Base-by-base conservation (phyloP, 1,140 invertebrate genomes). In the Lycorma delicatula region DNA sequence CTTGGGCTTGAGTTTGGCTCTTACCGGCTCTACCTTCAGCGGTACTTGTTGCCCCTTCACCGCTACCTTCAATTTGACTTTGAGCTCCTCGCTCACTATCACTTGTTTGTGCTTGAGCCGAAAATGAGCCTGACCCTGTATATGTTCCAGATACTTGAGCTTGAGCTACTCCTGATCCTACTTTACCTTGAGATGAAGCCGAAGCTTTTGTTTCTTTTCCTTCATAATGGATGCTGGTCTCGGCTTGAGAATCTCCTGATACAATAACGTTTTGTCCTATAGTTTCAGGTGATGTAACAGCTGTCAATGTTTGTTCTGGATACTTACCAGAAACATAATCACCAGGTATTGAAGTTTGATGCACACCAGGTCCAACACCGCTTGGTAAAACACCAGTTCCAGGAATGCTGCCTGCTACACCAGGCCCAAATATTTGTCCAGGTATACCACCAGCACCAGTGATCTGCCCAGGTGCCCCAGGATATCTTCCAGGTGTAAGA, bases 61-160 rank as follows among this genome's bases (percentile, higher is more conserved):
- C 81, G 41, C 81, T 81, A n/a, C 86, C 86, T 54, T 77, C 79
- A 2, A 90, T 80, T 74, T 86, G 80, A 54, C 79, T 77, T 66
- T 85, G 81, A 1, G 85, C 85, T 54, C 83, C 83, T 68, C 85
- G 82, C 59, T 82, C 81, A 22, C 75, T 78, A 55, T 89, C 88
- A 34, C 80, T 84, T 4, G 85, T 86, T 70, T 87, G 85, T 27
- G 88, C 87, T 70, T 86, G 86, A 12, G 87, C 88, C 58, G 84
- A 85, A 67, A 90, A 91, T 6, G 85, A 82, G 36, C 87, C 87
- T 48, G 78, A 76, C 6, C 85, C 84, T 18, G 78, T 81, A 66
- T 90, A 89, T 1, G 79, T 83, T 18, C 88, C 88, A 26, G 81
- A 84, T 1, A 91, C 86, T 73, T 89, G 85, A 3, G 86, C 85